Conservation (phyloP, 2,888 invertebrate species). For the Coecobrya sp. region DNA sequence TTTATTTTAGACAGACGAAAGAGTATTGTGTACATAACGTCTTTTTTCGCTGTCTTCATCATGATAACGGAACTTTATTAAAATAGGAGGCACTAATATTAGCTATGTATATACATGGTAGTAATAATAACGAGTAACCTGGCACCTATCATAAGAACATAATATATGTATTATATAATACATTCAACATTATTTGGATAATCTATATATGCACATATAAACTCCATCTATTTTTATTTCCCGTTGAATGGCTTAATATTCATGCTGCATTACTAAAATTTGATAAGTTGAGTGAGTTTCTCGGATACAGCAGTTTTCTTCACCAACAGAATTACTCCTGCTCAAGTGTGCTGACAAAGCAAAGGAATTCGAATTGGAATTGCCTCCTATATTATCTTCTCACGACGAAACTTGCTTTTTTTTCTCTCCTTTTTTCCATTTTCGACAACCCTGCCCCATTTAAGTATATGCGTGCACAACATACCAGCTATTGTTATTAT, state of each 20-base stretch:
- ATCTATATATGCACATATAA: neutral
- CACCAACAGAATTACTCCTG: constrained; percentile 32
- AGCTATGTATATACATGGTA: too few species aligned
- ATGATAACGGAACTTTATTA: neutral
- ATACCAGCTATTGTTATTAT: constrained; percentile 21
- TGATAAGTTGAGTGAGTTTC: constrained; percentile 38
- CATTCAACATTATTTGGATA: neutral
- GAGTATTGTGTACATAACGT: neutral
- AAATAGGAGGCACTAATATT: too few species aligned
- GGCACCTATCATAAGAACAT: too few species aligned
- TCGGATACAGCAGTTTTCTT: constrained; percentile 11
- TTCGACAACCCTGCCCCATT: neutral
- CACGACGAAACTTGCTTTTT: constrained; percentile 22
- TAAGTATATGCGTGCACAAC: neutral
- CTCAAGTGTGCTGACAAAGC: constrained; percentile 67
- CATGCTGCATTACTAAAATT: constrained; percentile 20
- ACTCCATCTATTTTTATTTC: neutral
- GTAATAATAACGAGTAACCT: too few species aligned
- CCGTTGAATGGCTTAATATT: neutral
- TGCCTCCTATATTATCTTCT: constrained; percentile 36
- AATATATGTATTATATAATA: neutral
- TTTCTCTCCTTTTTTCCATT: constrained; percentile 23
- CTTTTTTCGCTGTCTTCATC: neutral
- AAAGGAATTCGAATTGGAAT: constrained; percentile 66
- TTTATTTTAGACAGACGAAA: neutral